Evolutionary conservation across 2,113 vertebrate genomes (phyloP).

Genomic region (Chaetodon trifascialis): DNA sequence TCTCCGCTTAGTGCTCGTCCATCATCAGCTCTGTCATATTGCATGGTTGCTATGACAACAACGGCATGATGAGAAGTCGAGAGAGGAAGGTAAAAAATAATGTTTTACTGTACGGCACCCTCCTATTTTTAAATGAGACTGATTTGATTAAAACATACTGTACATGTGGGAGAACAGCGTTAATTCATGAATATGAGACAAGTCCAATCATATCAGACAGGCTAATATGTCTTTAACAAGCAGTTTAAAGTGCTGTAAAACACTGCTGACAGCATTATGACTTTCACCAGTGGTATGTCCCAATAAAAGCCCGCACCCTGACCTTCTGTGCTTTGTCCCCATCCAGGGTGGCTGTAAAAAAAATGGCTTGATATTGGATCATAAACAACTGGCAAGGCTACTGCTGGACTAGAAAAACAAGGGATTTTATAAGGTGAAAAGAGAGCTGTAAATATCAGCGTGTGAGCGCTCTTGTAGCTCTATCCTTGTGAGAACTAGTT

Average conservation of each 20-base stretch:
- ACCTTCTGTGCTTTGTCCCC: conserved; percentile 47
- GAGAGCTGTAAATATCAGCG: conserved; percentile 53
- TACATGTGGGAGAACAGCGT: neutral
- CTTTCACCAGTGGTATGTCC: conserved; percentile 48
- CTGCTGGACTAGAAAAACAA: conserved; percentile 58
- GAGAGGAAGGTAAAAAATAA: conserved; percentile 81
- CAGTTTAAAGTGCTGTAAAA: conserved; percentile 59
- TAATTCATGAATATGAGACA: conserved; percentile 29
- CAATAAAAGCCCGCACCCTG: conserved; percentile 70
- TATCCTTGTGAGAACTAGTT: conserved; percentile 5
- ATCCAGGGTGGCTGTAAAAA: conserved; percentile 67
- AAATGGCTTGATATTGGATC: conserved; percentile 70
- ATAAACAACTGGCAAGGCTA: conserved; percentile 73
- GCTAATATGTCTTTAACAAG: conserved; percentile 47
- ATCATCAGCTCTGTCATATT: conserved; percentile 90
- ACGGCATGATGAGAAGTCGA: conserved; percentile 85
- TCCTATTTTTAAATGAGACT: conserved; percentile 89
- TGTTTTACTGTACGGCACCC: conserved; percentile 79
- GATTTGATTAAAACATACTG: conserved; percentile 78
- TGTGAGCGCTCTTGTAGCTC: conserved; percentile 4
- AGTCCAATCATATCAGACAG: conserved; percentile 36
- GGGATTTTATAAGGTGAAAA: conserved; percentile 55
- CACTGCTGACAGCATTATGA: conserved; percentile 56
- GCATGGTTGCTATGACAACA: conserved; percentile 89
- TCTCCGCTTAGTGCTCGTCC: conserved; percentile 89